Percentiles rank a stretch among this genome's conserved stretches.
phyloP scores from a whole-genome alignment of 2,797 vertebrate species.

The Micromesistius poutassou region DNA sequence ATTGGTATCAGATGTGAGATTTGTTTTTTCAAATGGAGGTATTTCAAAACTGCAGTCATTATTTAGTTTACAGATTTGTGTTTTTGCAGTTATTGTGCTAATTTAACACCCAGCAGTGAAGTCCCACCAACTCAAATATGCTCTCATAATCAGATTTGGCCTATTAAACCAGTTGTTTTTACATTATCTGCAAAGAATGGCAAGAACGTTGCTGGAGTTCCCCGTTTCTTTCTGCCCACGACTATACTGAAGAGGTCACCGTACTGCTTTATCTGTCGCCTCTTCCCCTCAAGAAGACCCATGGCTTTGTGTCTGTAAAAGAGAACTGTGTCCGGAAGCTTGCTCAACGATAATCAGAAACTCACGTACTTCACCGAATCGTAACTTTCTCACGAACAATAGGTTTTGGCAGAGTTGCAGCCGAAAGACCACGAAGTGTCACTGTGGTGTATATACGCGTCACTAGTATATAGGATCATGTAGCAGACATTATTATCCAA shows the following conservation, averaged over 20 bases:
- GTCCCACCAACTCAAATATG: background rate
- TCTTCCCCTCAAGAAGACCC: background rate
- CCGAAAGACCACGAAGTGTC: too few relatives aligned
- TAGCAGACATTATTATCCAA: too few relatives aligned
- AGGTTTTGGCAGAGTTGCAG: too few relatives aligned
- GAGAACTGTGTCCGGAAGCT: background rate
- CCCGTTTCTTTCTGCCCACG: background rate
- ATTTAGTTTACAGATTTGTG: too few relatives aligned
- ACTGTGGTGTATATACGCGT: too few relatives aligned
- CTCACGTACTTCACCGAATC: background rate
- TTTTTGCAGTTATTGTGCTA: background rate
- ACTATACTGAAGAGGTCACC: background rate
- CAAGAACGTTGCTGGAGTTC: background rate
- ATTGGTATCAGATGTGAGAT: background rate
- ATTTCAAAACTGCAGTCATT: background rate
- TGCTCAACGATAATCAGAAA: background rate
- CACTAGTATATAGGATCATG: too few relatives aligned
- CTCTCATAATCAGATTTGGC: background rate
- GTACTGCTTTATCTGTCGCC: background rate
- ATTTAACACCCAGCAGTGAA: background rate
- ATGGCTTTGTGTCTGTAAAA: background rate
- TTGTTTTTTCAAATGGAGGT: background rate
- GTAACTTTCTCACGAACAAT: too few relatives aligned
- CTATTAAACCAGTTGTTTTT: background rate
- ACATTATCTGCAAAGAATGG: too few relatives aligned